These are phyloP conservation scores for Papilio polytes DNA, from an alignment of 1,140 invertebrate genomes.

Conservation along the genomic window DNA sequence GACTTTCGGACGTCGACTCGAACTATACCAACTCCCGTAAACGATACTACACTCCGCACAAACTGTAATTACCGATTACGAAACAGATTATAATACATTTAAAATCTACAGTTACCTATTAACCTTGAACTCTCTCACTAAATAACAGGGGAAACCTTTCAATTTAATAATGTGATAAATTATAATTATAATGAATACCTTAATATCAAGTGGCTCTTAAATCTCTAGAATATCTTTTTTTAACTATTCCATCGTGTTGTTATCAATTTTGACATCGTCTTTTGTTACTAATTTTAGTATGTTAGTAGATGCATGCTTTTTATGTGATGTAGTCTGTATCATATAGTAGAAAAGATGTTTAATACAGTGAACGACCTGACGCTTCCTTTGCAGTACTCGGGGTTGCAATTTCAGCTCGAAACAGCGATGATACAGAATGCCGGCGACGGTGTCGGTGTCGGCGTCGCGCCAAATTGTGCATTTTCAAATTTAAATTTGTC, in stretches of 20 bases:
- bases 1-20: slow-evolving; percentile 29
- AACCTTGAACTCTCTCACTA: background rate
- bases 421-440: background rate
- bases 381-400: background rate
- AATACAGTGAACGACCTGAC: background rate
- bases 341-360: background rate
- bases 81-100: slow-evolving; percentile 11
- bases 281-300: background rate
- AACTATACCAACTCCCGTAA: background rate
- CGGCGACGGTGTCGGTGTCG: background rate
- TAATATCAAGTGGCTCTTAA: background rate
- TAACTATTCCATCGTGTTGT: no score
- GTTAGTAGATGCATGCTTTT: background rate
- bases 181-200: background rate
- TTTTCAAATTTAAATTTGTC: slow-evolving; percentile 34
- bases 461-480: slow-evolving; percentile 34
- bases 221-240: background rate
- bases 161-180: background rate
- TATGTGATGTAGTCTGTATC: background rate
- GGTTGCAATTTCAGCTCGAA: background rate
- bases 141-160: background rate
- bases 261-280: background rate
- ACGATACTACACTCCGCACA: slow-evolving; percentile 12
- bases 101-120: slow-evolving; percentile 22
- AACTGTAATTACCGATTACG: background rate